Conservation (phyloP, 2,888 invertebrate genomes). For the Agonopterix heracliana region DNA sequence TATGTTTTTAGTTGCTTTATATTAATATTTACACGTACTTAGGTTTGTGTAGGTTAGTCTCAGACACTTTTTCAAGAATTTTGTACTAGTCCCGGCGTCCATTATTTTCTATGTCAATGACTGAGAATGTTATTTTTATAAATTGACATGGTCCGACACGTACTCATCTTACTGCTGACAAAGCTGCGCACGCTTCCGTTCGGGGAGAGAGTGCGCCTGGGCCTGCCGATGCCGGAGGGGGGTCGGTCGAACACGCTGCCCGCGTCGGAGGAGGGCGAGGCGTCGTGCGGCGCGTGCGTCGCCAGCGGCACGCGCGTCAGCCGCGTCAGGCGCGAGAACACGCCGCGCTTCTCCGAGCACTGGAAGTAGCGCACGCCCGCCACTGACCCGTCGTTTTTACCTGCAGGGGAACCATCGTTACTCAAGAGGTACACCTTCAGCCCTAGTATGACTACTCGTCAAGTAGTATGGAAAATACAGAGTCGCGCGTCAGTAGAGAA, state of each 20-base stretch:
- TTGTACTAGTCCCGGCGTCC: too few relatives aligned
- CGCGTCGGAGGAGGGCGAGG: constrained; percentile 63
- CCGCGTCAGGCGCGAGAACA: constrained; percentile 93
- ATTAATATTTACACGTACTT: too few relatives aligned
- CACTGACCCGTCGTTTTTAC: constrained; percentile 98
- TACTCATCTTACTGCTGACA: constrained; percentile 74
- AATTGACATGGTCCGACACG: constrained; percentile 20
- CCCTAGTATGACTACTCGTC: too few relatives aligned
- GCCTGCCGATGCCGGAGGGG: constrained; percentile 60
- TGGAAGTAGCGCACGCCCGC: constrained; percentile 95
- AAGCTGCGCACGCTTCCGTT: constrained; percentile 70
- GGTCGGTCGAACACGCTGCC: constrained; percentile 68
- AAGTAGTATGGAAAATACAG: too few relatives aligned
- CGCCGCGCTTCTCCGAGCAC: constrained; percentile 93
- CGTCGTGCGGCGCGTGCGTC: constrained; percentile 68
- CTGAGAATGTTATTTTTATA: too few relatives aligned
- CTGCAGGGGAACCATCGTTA: constrained; percentile 60
- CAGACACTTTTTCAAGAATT: too few relatives aligned
- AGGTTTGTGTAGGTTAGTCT: too few relatives aligned
- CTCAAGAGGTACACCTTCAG: too few relatives aligned
- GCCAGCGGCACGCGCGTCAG: constrained; percentile 84
- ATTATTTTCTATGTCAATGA: too few relatives aligned
- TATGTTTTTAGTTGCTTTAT: too few relatives aligned
- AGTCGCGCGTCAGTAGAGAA: too few relatives aligned
- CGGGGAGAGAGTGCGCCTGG: constrained; percentile 61